Base-by-base conservation (phyloP, 2,888 invertebrate species). In the Tachina fera region DNA sequence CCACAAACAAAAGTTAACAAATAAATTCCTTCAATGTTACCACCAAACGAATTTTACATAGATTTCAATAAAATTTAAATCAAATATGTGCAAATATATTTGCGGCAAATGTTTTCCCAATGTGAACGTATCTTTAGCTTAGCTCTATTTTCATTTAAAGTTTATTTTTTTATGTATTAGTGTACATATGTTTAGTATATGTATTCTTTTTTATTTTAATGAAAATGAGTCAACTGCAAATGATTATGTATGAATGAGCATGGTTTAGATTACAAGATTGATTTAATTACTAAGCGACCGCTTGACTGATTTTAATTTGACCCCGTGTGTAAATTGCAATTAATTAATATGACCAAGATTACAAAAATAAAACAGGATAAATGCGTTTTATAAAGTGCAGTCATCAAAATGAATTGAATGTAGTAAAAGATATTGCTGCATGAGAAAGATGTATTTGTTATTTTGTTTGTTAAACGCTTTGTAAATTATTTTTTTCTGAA, bases 301-400 rank as follows among this genome's bases (percentile, higher is more conserved):
- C 53, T 60, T 71, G 75, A 10, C 39, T 58, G 74, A 13, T 39
- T 68, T 67, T 45, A 74, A 49, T 86, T 75, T 79, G 83, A 86
- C 86, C 86, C 83, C 83, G 79, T 77, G 76, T 79, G 63, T 75
- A 83, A 80, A 86, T 80, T 86, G 74, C 75, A 83, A 72, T 80
- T 80, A 86, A 86, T 83, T 86, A 51, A 86, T 43, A 86, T 76
- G 81, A 81, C 81, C 81, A 68, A 75, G 75, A 75, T 75, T 60
- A 16, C 22, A 39, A 56, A 76, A 80, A 60, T 71, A 14, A 71
- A 65, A 77, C 80, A 84, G 84, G 81, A 84, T 84, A 84, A 81
- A 63, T 81, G 47, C 47, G 41, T 31, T 49, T 77, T 61, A n/a
- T n/a, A 19, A 70, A 70, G 43, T 45, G 61, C 49, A 45, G 19